phyloP scores from a whole-genome alignment of 2,888 invertebrate genomes.

The Agonopterix heracliana region DNA sequence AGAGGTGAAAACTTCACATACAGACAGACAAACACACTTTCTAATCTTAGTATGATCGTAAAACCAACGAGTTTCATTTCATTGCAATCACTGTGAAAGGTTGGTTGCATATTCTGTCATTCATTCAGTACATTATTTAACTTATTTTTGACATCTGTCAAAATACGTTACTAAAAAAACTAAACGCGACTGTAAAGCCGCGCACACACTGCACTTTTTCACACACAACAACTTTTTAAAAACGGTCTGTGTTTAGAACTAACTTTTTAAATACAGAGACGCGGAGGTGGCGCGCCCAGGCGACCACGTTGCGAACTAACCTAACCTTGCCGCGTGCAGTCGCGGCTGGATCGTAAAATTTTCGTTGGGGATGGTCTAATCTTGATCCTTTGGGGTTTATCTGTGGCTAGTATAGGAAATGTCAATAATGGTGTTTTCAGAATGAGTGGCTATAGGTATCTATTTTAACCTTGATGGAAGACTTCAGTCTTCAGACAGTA shows the following conservation, averaged over 20 bases:
- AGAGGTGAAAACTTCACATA: too few species aligned
- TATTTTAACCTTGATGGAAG: too few species aligned
- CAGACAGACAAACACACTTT: too few species aligned
- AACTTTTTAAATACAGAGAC: constrained; percentile 2
- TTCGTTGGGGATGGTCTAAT: constrained; percentile 29
- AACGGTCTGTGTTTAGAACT: too few species aligned
- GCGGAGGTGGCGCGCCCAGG: constrained; percentile 60
- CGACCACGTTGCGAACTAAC: constrained; percentile 72
- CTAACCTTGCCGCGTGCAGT: constrained; percentile 60
- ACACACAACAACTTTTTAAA: too few species aligned
- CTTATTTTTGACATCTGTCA: constrained; percentile 18
- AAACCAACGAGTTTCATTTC: not conserved
- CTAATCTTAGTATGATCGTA: not conserved
- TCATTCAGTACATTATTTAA: not conserved
- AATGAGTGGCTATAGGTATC: too few species aligned
- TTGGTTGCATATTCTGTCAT: not conserved
- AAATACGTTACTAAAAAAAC: constrained; percentile 6
- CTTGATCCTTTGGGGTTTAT: constrained; percentile 46
- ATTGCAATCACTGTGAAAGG: not conserved
- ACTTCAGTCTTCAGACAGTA: too few species aligned
- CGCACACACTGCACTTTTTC: constrained; percentile 1
- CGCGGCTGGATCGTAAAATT: constrained; percentile 47
- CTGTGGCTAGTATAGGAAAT: too few species aligned
- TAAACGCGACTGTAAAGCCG: not conserved
- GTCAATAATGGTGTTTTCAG: too few species aligned